phyloP scores from a whole-genome alignment of 1,140 invertebrate species.

The Eumeta japonica region DNA sequence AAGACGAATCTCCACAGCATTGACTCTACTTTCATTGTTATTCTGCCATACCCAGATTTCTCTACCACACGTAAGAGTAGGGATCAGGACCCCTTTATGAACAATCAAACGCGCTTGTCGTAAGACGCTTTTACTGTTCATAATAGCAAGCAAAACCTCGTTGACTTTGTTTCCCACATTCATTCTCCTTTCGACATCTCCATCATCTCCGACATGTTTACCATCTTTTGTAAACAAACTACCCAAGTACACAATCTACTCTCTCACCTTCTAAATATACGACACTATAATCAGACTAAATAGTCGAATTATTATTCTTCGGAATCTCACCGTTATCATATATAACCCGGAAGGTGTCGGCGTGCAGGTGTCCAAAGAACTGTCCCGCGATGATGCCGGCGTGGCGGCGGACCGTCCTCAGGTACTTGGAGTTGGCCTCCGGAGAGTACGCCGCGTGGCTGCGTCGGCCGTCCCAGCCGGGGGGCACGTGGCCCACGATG shows the following conservation, averaged over 20 bases:
- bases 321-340: conserved; percentile 40
- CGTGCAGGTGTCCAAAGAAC: conserved; percentile 90
- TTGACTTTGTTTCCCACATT: too few relatives aligned
- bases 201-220: too few relatives aligned
- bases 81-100: too few relatives aligned
- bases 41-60: too few relatives aligned
- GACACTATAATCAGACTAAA: conserved; percentile 5
- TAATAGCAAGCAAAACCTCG: too few relatives aligned
- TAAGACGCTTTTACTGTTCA: too few relatives aligned
- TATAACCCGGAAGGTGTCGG: conserved; percentile 83
- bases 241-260: background rate
- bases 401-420: conserved; percentile 71
- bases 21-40: too few relatives aligned
- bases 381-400: conserved; percentile 82
- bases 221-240: background rate
- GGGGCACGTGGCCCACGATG: conserved; percentile 85
- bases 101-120: too few relatives aligned
- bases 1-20: too few relatives aligned
- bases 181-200: too few relatives aligned
- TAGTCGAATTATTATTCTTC: conserved; percentile 4
- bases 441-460: conserved; percentile 62
- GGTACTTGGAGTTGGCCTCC: conserved; percentile 69
- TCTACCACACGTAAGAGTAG: too few relatives aligned
- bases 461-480: conserved; percentile 78
- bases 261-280: background rate